Conservation (phyloP, 2,888 invertebrate species). For the Sesamia inferens region DNA sequence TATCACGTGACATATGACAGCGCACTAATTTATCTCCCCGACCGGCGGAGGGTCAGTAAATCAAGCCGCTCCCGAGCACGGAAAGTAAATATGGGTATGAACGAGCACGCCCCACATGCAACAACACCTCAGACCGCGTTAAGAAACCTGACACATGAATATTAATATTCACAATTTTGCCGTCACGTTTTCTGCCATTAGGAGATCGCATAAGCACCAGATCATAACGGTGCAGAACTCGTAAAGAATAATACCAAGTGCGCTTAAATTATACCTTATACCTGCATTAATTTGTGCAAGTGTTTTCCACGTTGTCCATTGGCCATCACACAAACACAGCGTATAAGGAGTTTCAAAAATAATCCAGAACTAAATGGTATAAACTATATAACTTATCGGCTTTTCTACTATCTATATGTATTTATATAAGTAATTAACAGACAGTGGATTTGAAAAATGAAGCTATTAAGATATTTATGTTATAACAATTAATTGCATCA, state of each 20-base stretch:
- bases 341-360: not conserved
- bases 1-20: slow-evolving; percentile 85
- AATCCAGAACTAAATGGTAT: not conserved
- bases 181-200: slow-evolving; percentile 57
- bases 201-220: slow-evolving; percentile 11
- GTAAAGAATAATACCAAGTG: not conserved
- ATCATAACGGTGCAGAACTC: slow-evolving; percentile 8
- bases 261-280: not conserved
- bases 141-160: slow-evolving; percentile 80
- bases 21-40: slow-evolving; percentile 86
- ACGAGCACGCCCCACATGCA: slow-evolving; percentile 81
- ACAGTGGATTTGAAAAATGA: slow-evolving; percentile 2
- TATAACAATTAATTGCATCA: slow-evolving; percentile 32
- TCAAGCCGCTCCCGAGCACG: slow-evolving; percentile 85
- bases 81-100: slow-evolving; percentile 83
- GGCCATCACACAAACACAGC: not conserved
- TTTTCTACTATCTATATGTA: not conserved
- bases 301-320: not conserved
- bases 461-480: slow-evolving; percentile 31
- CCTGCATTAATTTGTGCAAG: slow-evolving; percentile 4
- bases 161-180: slow-evolving; percentile 79
- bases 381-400: not conserved
- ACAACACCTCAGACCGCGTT: slow-evolving; percentile 78
- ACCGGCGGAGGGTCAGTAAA: slow-evolving; percentile 81
- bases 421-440: slow-evolving; percentile 4